Base-by-base conservation (phyloP, 2,888 invertebrate genomes). In the Lasius platythorax region DNA sequence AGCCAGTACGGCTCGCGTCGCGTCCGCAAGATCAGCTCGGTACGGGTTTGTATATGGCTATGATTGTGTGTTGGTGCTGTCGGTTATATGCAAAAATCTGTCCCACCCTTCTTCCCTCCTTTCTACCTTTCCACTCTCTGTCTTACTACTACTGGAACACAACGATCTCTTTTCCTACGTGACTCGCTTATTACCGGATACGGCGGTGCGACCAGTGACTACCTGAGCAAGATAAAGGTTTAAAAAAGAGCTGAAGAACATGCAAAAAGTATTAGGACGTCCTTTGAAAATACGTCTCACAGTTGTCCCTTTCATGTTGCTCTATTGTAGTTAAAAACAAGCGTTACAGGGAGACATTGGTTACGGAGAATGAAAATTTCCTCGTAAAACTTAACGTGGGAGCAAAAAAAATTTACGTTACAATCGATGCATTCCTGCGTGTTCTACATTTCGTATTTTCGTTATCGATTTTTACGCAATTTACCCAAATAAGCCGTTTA, bases 1-100 rank as follows among this genome's bases (percentile, higher is more conserved):
- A 94, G 94, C 93, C 94, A 94, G 91, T 94, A 94, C 92, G 95
- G 94, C 93, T 95, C 95, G 87, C 94, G 95, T 87, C 93, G 95
- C 91, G 94, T 95, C 86, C 93, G 95, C 87, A 95, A 95, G 91
- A 95, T 95, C 90, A 95, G 95, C 88, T 94, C 95, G 95, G 95
- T 95, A 93, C 88, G 94, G 94, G 67, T 78, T 78, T 79, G 70
- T 72, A 81, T 70, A 76, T 56, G 40, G 37, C 11, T 33, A 28
- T 53, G 43, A 8, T 23, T 12, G 23, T 50, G 50, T 50, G 50
- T n/a, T 50, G 50, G n/a, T 50, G 50, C n/a, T 66, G 66, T 66
- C 66, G 66, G 63, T 66, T 66, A 66, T 23, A 23, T n/a, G n/a
- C 40, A n/a, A n/a, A 40, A 43, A 46, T n/a, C 68, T 18, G 18